Conservation (phyloP, 2,888 invertebrate species). For the Phyllotreta striolata region DNA sequence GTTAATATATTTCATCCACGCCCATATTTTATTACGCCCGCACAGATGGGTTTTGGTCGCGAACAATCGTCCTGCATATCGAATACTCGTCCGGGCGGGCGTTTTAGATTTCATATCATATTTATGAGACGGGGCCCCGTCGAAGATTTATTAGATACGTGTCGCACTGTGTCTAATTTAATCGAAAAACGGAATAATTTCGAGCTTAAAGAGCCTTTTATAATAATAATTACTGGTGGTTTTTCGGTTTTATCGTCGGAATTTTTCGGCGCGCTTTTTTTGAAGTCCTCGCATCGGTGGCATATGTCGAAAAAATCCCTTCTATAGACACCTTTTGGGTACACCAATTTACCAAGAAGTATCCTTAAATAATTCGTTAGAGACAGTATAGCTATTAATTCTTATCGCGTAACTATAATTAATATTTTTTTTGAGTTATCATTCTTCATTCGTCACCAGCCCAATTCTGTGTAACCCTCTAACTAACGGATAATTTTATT, state of each 20-base stretch:
- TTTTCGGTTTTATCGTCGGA: slow-evolving; percentile 40
- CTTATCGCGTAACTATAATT: too few species aligned
- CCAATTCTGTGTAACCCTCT: too few species aligned
- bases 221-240: slow-evolving; percentile 45
- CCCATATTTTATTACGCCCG: slow-evolving; percentile 55
- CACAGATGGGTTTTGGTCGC: slow-evolving; percentile 37
- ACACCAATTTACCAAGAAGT: too few species aligned
- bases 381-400: too few species aligned
- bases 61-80: slow-evolving; percentile 19
- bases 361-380: too few species aligned
- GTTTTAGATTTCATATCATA: slow-evolving; percentile 53
- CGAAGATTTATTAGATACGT: slow-evolving; percentile 54
- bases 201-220: slow-evolving; percentile 45
- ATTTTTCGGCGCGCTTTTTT: slow-evolving; percentile 28
- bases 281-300: slow-evolving; percentile 31
- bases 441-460: too few species aligned
- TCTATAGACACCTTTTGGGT: too few species aligned
- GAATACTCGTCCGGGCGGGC: slow-evolving; percentile 41
- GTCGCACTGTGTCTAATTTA: slow-evolving; percentile 54
- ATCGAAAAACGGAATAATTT: slow-evolving; percentile 49
- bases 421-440: too few species aligned
- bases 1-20: slow-evolving; percentile 55
- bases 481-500: too few species aligned
- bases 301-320: slow-evolving; percentile 13
- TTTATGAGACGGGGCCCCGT: slow-evolving; percentile 51